Base-by-base conservation (phyloP, 1,140 invertebrate species). In the Asbolus verrucosus region DNA sequence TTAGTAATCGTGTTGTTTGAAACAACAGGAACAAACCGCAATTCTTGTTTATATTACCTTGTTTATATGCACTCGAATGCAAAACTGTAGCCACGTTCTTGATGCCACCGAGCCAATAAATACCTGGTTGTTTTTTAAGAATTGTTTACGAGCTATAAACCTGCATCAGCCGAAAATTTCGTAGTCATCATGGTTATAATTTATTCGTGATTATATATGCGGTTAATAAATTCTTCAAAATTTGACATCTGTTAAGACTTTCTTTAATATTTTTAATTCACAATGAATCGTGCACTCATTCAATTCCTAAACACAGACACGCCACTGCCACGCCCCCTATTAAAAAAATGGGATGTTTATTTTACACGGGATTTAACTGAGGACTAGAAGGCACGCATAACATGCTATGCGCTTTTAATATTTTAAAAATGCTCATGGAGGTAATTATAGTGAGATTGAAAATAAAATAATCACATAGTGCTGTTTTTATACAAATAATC, bases 341-440 rank as follows among this genome's bases (percentile, higher is more conserved):
- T 54, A 27, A 54, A 54, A 54, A 54, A 54, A 54, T 54, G 46
- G 46, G 46, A 54, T 54, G 46, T 54, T 54, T 54, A 54, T 54
- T 54, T 54, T 54, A 54, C 27, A 54, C 46, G 46, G 43, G 46
- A 27, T 54, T 54, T 54, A 54, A 54, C 14, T 54, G 46, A 54
- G 27, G 46, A 24, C 46, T 54, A 21, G 46, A 54, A 54, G 46
- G 46, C 46, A 54, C 46, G 46, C 46, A 54, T 54, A 21, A 27
- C 46, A 27, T 54, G 46, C 46, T 54, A 54, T 54, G 11, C 46
- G 27, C 46, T 21, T 19, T 54, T 19, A 54, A 54, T 54, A 54
- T 54, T 54, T 54, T 54, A 27, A 54, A n/a, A 54, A 54, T 54
- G 27, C 27, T 54, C 27, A 54, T 21, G 21, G 46, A 54, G 24